These are phyloP conservation scores for Spicauda simplicius DNA, from an alignment of 2,888 invertebrate species.

Conservation along the genomic window DNA sequence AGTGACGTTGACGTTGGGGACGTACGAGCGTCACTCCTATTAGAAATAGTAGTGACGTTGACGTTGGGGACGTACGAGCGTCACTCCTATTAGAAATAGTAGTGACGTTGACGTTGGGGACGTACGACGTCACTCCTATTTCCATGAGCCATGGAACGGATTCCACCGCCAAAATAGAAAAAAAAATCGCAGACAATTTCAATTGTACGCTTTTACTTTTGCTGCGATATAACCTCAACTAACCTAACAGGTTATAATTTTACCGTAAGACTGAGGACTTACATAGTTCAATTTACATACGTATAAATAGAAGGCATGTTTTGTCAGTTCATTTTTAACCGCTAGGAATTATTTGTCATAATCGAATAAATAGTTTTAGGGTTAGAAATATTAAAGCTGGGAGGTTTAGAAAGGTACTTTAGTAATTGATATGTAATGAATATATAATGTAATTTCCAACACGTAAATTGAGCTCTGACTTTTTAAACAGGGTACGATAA, in stretches of 20 bases:
- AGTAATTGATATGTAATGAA: constrained; percentile 29
- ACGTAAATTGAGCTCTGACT: neutral
- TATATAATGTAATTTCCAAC: constrained; percentile 5
- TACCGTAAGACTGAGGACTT: constrained; percentile 36
- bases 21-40: no score
- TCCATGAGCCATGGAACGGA: no score
- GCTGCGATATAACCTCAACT: no score
- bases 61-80: no score
- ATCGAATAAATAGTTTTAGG: constrained; percentile 26
- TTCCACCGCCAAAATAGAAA: no score
- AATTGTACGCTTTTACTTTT: no score
- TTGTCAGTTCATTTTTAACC: constrained; percentile 29
- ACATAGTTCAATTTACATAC: constrained; percentile 28
- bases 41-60: no score
- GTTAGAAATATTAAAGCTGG: constrained; percentile 27
- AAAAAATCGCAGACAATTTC: no score
- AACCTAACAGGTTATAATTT: constrained; percentile 16
- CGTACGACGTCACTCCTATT: no score
- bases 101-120: no score
- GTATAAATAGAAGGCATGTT: constrained; percentile 31
- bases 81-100: no score
- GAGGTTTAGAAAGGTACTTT: constrained; percentile 34
- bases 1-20: no score
- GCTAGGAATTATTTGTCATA: constrained; percentile 31
- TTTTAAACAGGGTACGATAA: neutral